Evolutionary conservation across 2,888 invertebrate species (phyloP), one percentile per base, ranked within the genome.

Genomic region (Tiliacea aurago): DNA sequence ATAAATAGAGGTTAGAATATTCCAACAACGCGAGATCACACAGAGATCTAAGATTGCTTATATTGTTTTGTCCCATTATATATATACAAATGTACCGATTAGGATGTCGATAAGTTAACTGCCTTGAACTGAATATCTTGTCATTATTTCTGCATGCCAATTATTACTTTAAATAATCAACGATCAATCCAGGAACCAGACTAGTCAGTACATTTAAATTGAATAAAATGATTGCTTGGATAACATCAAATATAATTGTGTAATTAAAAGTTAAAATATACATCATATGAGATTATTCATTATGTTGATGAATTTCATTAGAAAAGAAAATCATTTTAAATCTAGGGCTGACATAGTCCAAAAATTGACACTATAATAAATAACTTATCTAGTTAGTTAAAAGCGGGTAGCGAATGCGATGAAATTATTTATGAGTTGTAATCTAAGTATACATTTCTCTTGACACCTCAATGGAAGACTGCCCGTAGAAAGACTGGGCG

Each of bases 401-500:
- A 88, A 87, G 84, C 84, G 61, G 72, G 64, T 70, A 78, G 70
- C 67, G 73, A 73, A 73, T 74, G 73, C 62, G 45, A 76, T 65
- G 65, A 72, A 59, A 56, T 65, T 20, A 61, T 77, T 61, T 64
- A 69, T 23, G 70, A 73, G 69, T 81, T 74, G 47, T 55, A 73
- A 79, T 75, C 76, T 75, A 76, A 53, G 23, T 64, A 72, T 75
- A 80, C 75, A 83, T 82, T 83, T 72, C 58, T 72, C 84, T 91
- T 90, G 90, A 90, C 91, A 91, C 89, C 80, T 89, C 90, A 90
- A 91, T 92, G 95, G 94, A 95, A 95, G 94, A 94, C 94, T 79
- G 82, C 65, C 86, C 84, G 85, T 87, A 84, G 83, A 77, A 75
- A 73, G 69, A 63, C 62, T 70, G 53, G 51, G 71, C 49, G 45